phyloP scores from a whole-genome alignment of 2,113 vertebrate species.

The Ciconia maguari region DNA sequence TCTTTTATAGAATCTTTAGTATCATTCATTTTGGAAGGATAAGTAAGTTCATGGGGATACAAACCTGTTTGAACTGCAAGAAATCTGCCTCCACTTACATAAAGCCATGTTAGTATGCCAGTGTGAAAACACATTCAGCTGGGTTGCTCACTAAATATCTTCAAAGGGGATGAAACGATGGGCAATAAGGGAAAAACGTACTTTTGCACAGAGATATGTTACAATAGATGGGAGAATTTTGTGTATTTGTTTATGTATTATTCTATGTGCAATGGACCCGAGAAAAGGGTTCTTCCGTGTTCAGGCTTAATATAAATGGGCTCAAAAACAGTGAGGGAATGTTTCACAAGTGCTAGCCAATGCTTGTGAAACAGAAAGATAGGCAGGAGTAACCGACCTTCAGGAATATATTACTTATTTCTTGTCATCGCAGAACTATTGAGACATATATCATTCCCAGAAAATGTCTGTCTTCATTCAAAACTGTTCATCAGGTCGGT shows the following conservation, averaged over 20 bases:
- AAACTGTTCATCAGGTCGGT: not conserved
- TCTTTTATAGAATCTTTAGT: constrained; percentile 8
- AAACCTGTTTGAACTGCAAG: constrained; percentile 30
- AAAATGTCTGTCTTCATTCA: not conserved
- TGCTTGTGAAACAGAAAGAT: not conserved
- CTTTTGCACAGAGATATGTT: not conserved
- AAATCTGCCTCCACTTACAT: constrained; percentile 10
- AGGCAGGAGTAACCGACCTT: not conserved
- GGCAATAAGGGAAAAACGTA: not conserved
- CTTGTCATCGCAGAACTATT: not conserved
- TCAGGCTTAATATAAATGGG: not conserved
- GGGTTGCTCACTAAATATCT: not conserved
- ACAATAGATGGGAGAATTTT: not conserved
- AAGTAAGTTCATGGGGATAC: constrained; percentile 10
- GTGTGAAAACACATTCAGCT: not conserved
- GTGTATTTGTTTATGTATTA: not conserved
- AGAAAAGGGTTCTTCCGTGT: not conserved
- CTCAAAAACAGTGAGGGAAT: not conserved
- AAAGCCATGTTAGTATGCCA: not conserved
- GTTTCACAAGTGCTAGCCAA: not conserved
- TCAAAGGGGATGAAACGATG: constrained; percentile 19
- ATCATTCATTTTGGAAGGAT: constrained; percentile 58
- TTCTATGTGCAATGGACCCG: rapidly evolving
- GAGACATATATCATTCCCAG: not conserved
- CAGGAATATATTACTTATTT: not conserved